These are phyloP conservation scores for Drosophila novamexicana DNA, from an alignment of 1,140 invertebrate genomes.

Conservation along the genomic window DNA sequence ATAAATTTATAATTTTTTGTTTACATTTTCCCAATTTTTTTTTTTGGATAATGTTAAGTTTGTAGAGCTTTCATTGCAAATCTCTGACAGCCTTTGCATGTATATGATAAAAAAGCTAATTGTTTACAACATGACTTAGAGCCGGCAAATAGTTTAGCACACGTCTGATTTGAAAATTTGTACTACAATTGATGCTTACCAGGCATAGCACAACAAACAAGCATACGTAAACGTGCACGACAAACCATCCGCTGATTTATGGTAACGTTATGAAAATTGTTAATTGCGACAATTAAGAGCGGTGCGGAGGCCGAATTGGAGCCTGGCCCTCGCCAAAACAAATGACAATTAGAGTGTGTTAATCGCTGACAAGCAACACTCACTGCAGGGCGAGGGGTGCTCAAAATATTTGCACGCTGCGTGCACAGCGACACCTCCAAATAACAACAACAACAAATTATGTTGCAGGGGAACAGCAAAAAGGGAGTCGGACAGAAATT, in stretches of 20 bases:
- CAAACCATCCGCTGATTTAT: conserved; percentile 55
- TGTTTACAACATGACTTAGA: conserved; percentile 46
- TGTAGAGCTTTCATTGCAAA: not conserved
- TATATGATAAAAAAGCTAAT: conserved; percentile 50
- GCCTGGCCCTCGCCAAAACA: conserved; percentile 56
- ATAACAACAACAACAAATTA: not conserved
- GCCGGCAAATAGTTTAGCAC: conserved; percentile 55
- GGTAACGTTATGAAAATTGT: conserved; percentile 67
- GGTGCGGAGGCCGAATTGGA: conserved; percentile 5
- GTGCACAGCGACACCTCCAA: conserved; percentile 47
- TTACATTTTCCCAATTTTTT: not conserved
- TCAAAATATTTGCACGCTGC: conserved; percentile 37
- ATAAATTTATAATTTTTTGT: not conserved
- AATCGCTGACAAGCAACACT: conserved; percentile 49
- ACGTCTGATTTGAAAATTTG: conserved; percentile 17
- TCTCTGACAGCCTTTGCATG: conserved; percentile 19
- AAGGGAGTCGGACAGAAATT: conserved; percentile 4
- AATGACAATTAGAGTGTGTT: conserved; percentile 78
- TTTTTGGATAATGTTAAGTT: not conserved
- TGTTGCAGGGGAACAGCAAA: not conserved
- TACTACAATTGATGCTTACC: not conserved
- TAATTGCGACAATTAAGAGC: conserved; percentile 53
- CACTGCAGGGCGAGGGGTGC: conserved; percentile 21
- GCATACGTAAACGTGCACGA: conserved; percentile 20
- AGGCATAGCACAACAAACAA: conserved; percentile 2